Base-by-base conservation (phyloP, 2,797 vertebrate genomes). In the Australoheros facetus region DNA sequence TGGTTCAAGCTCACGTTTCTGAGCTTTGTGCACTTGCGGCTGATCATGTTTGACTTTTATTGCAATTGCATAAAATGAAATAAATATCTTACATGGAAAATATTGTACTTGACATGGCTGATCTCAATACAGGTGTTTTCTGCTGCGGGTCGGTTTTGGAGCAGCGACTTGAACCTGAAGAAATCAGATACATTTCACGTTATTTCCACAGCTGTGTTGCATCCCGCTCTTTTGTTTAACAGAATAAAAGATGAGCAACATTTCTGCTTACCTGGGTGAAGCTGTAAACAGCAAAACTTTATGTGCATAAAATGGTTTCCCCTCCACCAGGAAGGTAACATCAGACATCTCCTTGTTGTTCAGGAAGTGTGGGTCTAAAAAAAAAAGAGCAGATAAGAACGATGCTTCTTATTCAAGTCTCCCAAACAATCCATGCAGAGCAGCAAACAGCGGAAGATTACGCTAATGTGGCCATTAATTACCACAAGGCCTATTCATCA, bases 51-150 rank as follows among this genome's bases (percentile, higher is more conserved):
- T 48, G 37, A 12, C 37, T 39, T 66, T 48, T 28, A 16, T 28
- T 66, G 62, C 62, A 66, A 16, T 16, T 16, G 6, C 13, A 5
- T 51, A 5, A 19, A 21, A 73, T 1, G 7, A 2, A 30, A 4
- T 12, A 3, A 30, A 26, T 6, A 0, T 78, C 92, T 92, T 86
- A 94, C 93, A 32, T 94, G 91, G 87, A 94, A 94, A 82, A 94
- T 94, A 39, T 91, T 92, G 92, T 99, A 99, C 94, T 99, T 99
- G 94, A 99, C 97, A 1, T 99, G 98, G 90, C 97, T 97, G 84
- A 99, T 99, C 94, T 99, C 98, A 79, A 99, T 99, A 85, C 97
- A 99, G 83, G 97, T 98, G 95, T 97, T 98, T 79, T 99, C 98
- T 16, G 97, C 96, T 8, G 97, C 95, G 0, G 98, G 97, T 88